Evolutionary conservation across 2,113 vertebrate genomes (phyloP).

Genomic region (Fukomys damarensis): DNA sequence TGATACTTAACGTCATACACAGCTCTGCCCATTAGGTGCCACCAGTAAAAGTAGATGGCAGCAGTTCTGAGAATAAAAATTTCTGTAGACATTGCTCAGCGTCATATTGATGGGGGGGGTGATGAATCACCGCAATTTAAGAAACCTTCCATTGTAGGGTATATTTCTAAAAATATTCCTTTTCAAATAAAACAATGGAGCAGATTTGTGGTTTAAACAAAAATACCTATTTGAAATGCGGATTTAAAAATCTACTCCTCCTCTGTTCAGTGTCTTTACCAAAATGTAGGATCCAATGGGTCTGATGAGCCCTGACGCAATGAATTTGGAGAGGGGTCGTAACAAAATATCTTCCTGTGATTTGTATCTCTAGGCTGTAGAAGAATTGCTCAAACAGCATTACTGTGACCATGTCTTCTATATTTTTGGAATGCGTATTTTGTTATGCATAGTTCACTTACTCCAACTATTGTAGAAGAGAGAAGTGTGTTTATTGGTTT

Average conservation of each 20-base stretch:
- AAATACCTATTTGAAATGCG: neutral
- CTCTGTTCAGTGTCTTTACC: neutral
- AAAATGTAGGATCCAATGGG: neutral
- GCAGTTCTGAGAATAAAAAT: neutral
- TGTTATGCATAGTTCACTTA: neutral
- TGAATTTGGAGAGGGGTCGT: neutral
- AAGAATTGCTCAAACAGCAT: neutral
- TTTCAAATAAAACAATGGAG: neutral
- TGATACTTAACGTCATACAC: neutral
- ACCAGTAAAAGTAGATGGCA: neutral
- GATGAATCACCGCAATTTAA: neutral
- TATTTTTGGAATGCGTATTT: neutral
- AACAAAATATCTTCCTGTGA: neutral
- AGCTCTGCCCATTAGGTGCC: neutral
- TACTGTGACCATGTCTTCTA: neutral
- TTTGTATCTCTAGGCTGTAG: neutral
- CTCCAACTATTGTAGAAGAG: neutral
- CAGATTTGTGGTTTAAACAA: neutral
- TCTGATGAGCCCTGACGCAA: neutral
- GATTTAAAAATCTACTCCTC: neutral
- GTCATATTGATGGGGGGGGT: neutral
- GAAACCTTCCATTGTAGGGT: neutral
- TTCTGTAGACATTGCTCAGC: neutral
- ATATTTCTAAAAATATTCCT: neutral
- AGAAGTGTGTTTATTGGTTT: neutral